These are phyloP conservation scores for Brachynemurus nebulosus DNA, from an alignment of 2,888 invertebrate genomes.

Conservation along the genomic window DNA sequence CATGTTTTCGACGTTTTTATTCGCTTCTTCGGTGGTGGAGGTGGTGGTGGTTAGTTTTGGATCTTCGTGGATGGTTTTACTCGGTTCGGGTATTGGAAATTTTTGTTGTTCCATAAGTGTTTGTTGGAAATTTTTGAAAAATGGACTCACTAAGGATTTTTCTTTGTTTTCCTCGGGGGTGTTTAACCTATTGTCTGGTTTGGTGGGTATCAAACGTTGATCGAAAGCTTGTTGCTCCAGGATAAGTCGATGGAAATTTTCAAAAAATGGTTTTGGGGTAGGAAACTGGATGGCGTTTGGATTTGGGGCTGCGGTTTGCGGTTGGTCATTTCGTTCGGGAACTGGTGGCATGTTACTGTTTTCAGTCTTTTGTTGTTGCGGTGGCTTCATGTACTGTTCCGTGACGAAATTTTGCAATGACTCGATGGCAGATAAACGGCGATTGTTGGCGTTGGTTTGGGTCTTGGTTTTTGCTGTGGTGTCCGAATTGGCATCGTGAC, in stretches of 20 bases:
- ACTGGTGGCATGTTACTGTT: background rate
- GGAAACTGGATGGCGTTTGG: background rate
- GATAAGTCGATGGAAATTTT: conserved; percentile 5
- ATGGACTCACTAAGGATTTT: conserved; percentile 1
- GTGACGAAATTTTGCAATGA: conserved; percentile 4
- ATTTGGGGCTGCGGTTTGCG: background rate
- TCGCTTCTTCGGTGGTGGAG: too few relatives aligned
- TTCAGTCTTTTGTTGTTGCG: conserved; percentile 1
- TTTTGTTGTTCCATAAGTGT: background rate
- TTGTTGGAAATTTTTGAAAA: conserved; percentile 3
- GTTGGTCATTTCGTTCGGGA: background rate
- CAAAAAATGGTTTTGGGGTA: conserved; percentile 2
- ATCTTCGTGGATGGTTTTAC: too few relatives aligned
- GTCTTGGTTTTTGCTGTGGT: background rate
- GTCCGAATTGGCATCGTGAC: conserved; percentile 1
- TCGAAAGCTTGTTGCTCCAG: conserved; percentile 2
- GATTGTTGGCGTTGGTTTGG: background rate
- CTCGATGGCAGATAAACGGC: background rate
- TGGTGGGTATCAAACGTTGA: background rate
- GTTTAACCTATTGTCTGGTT: too few relatives aligned
- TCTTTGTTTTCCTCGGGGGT: background rate
- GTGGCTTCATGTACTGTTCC: background rate
- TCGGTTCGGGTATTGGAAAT: background rate
- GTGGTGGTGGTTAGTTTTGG: too few relatives aligned
- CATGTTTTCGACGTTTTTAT: background rate